Base-by-base conservation (phyloP, 2,888 invertebrate species). In the Drosophila phalerata region DNA sequence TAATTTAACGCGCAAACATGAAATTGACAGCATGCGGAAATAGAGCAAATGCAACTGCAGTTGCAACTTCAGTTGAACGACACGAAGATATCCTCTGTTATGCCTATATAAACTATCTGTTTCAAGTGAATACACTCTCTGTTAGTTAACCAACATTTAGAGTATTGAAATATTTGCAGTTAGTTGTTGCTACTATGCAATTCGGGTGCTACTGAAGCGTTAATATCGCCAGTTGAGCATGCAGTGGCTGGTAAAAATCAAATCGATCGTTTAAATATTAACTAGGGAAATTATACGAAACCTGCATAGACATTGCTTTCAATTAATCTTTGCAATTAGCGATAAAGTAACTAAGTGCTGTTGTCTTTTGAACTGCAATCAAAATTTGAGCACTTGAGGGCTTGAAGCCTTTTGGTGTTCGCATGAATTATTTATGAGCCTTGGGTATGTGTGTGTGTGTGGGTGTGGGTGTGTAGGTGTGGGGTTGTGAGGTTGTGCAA, bases 361-460 rank as follows among this genome's bases (percentile, higher is more conserved):
- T 64, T 64, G 73, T 79, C 85, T 73, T 87, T 87, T 88, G 75
- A 75, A 81, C 85, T 85, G 88, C 85, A 85, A 88, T 87, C 88
- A 87, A 66, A 60, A 66, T 52, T 70, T 56, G 69, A 79, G 73
- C 40, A 63, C 63, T 73, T 62, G 52, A 55, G 73, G 70, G 63
- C 67, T 88, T 73, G 70, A 86, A 86, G 69, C 86, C 86, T 79
- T 85, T 88, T 65, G 77, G 69, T 64, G 64, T 68, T 63, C 28
- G 38, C 69, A 87, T 89, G 85, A 85, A 88, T 85, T 77, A 85
- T 85, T 85, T 76, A 88, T 85, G 77, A 83, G 81, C 17, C 53
- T 58, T 49, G 17, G 25, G 45, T 22, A 4, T 22, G 22, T 1
- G 22, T 22, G 28, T 6, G 8, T 28, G 6, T 28, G 28, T 28